Evolutionary conservation across 1,140 invertebrate species (phyloP), one percentile per base, ranked within the genome.

Genomic region (Pomacea maculata): DNA sequence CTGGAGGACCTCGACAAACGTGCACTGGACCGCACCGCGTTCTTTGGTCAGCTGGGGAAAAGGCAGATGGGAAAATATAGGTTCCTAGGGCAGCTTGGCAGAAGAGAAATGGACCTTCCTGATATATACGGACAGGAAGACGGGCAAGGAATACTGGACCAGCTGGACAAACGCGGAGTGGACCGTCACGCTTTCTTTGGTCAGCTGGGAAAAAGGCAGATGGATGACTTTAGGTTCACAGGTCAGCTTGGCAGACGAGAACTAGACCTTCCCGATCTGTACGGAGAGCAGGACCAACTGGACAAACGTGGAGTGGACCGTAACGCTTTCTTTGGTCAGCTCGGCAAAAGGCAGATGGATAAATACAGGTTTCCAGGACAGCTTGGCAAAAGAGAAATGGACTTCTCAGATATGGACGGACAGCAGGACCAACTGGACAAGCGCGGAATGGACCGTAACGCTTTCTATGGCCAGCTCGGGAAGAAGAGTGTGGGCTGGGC

Each of bases 21-120:
- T 8, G 72, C 14, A 45, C 9, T 79, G 68, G 79, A 80, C 54
- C 10, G 45, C 3, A 74, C 15, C 19, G 73, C 63, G 1, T 80
- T 80, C 64, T 52, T 63, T 19, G 72, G 57, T 52, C 72, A 75
- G 52, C 72, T 80, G 17, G 79, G 79, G 0, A 80, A 80, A n/a
- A 15, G 79, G 52, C 55, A 65, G 61, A 17, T 79, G 65, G 77
- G 71, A 29, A 11, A 0, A 14, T 70, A n/a, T 7, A 34, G 64
- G 9, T 79, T 79, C 54, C 11, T 12, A 0, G 79, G 79, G 45
- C 29, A 52, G 14, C 55, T 73, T 21, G 55, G 70, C n/a, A 79
- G 61, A 25, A 45, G 78, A 15, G 68, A 15, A 15, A 29, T 79
- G 10, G 78, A 79, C 63, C 29, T 71, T 17, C 19, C 21, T 54